Base-by-base conservation (phyloP, 1,140 invertebrate species). In the Cryptotermes secundus region DNA sequence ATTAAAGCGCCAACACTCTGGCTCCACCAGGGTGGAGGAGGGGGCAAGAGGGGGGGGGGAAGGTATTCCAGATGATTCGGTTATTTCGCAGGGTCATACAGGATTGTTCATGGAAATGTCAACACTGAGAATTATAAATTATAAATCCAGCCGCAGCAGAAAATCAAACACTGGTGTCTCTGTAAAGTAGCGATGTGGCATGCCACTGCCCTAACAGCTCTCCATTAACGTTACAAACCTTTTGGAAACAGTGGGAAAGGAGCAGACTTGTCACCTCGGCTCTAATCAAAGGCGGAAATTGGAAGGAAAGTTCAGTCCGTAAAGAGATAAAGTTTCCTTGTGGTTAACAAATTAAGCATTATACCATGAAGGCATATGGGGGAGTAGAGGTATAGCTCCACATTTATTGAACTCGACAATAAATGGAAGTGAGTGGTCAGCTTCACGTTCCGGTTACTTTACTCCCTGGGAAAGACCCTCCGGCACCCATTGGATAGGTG, bases 1-100 rank as follows among this genome's bases (percentile, higher is more conserved):
- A 81, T 81, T 81, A 81, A 81, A 81, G 80, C 80, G 80, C 80
- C 80, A 81, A 81, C 80, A 81, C 82, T 36, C 34, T 35, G 82
- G 82, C 36, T 38, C 31, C 34, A 35, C 1, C 16, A 19, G 38
- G 82, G 45, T 14, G 82, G 16, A 45, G 82, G n/a, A 83, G 36
- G n/a, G 35, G 36, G 36, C 10, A 53, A 83, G 34, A 45, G 82
- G 0, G 36, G 14, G 49, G n/a, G 82, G 31, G 16, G n/a, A 42
- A 36, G 22, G 82, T 36, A 83, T 24, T 22, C 22, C 24, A 45
- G 82, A 83, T 38, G 42, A 53, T 83, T 83, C 82, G 9, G 82
- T 38, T 81, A 81, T 81, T 72, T 72, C 59, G 59, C 59, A 72
- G 59, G 59, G 59, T 72, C 59, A 72, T 72, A 72, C 59, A 72